Percentiles rank a stretch among this genome's conserved stretches.
Evolutionary conservation across 2,888 invertebrate genomes (phyloP).

Genomic region (Cremastinae sp.): DNA sequence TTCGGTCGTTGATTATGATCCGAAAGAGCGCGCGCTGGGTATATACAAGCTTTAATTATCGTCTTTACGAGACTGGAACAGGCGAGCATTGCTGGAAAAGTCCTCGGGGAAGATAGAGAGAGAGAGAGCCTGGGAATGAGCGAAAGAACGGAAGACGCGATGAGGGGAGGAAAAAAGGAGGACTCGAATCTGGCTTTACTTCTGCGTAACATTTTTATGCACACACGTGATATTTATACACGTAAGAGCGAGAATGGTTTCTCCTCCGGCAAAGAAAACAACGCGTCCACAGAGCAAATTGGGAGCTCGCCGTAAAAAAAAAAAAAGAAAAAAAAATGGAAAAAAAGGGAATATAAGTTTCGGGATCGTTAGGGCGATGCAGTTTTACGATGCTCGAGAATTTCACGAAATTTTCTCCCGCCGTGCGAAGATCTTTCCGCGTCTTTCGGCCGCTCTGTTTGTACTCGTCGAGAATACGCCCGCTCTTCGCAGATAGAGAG

Average conservation of each 20-base stretch:
- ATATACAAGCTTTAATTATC: slow-evolving; percentile 45
- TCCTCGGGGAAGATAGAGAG: not conserved
- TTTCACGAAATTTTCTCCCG: slow-evolving; percentile 33
- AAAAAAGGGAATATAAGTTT: slow-evolving; percentile 21
- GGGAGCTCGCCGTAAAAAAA: slow-evolving; percentile 36
- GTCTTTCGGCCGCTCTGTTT: slow-evolving; percentile 13
- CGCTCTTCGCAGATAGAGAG: not conserved
- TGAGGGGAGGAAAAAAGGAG: no score
- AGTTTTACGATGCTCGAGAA: slow-evolving; percentile 37
- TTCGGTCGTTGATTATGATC: not conserved
- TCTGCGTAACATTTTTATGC: no score
- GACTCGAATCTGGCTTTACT: no score
- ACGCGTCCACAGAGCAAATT: slow-evolving; percentile 33
- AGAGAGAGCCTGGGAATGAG: slow-evolving; percentile 6
- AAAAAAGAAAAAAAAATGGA: slow-evolving; percentile 24
- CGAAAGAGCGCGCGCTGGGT: not conserved
- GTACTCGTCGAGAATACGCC: slow-evolving; percentile 9
- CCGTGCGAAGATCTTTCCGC: slow-evolving; percentile 3
- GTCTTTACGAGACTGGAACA: slow-evolving; percentile 33
- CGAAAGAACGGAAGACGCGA: slow-evolving; percentile 2
- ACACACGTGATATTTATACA: not conserved
- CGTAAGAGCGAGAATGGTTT: not conserved
- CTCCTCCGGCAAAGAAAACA: slow-evolving; percentile 8
- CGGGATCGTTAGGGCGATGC: slow-evolving; percentile 33
- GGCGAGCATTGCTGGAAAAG: slow-evolving; percentile 23